A percentile compares a stretch with the other conserved stretches of the same genome.
These are phyloP conservation scores for Sphenopsis melanotis DNA, from an alignment of 2,797 vertebrate genomes.

Conservation along the genomic window DNA sequence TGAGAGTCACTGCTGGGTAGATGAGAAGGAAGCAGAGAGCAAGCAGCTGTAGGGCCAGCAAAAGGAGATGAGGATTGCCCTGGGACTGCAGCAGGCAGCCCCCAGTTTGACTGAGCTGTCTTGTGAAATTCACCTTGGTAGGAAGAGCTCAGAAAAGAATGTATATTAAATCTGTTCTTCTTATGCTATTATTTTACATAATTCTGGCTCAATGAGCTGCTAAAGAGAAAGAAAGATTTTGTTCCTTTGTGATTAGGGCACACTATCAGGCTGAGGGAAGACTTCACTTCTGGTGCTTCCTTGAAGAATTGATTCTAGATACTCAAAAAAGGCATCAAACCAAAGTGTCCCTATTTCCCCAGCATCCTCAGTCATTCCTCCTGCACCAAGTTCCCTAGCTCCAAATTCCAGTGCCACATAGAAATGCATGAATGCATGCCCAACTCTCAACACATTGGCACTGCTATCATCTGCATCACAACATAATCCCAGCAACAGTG, in stretches of 20 bases:
- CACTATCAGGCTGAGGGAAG: background rate
- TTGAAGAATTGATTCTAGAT: background rate
- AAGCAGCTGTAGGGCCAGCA: background rate
- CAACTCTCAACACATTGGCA: accelerated
- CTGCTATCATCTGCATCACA: no score
- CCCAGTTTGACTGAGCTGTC: background rate
- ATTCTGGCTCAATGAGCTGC: background rate
- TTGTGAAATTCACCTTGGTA: background rate
- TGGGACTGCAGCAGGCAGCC: background rate
- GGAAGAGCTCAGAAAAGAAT: background rate
- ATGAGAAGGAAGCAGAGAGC: background rate
- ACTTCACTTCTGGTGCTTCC: background rate
- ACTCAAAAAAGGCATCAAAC: background rate
- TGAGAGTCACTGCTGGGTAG: background rate
- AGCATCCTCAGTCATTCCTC: background rate
- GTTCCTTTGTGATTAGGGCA: background rate
- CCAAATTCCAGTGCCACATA: background rate
- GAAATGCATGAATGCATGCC: background rate
- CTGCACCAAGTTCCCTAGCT: background rate
- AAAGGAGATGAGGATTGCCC: background rate
- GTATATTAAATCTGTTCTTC: background rate
- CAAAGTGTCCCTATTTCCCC: background rate
- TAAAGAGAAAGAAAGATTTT: background rate
- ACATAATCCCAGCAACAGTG: background rate
- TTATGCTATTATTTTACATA: background rate